Evolutionary conservation across 2,888 invertebrate genomes (phyloP), one percentile per base, ranked within the genome.

Genomic region (Papilio protenor): DNA sequence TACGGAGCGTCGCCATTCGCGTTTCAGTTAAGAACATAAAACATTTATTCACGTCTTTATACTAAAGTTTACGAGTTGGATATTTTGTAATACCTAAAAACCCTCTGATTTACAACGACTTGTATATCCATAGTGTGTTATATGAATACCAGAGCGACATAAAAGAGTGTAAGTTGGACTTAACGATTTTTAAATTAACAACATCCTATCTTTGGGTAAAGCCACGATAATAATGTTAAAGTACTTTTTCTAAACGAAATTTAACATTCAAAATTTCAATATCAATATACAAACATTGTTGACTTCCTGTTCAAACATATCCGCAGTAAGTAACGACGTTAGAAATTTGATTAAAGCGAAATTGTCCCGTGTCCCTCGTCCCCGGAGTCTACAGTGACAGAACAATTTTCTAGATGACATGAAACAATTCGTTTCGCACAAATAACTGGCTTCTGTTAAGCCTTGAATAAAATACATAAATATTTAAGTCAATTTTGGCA

Each of bases 381-480:
- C 61, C 74, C 27, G 4, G 71, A 71, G 78, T 75, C 33, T 49
- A 64, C 49, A 23, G 40, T 64, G 75, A 75, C 78, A 75, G 61
- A 75, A 49, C 78, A 75, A 78, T 78, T 78, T 78, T 78, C 78
- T 75, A 75, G 70, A 72, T 57, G 78, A 78, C 75, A 75, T 27
- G 61, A 75, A 78, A 71, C 78, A 75, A 75, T 75, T 78, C 71
- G 75, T 78, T 78, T n/a, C 61, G 23, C 66, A 52, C 40, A 49
- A 73, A 57, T 57, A 57, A 74, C 77, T 49, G 66, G 18, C 73
- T 49, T 47, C 49, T 71, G 49, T 70, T 70, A 47, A 70, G 21
- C 23, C 14, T 16, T 27, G n/a, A 47, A 49, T 69, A 47, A 64
- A 64, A 64, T 64, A 40, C 12, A 23, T 59, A 21, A 57, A 57